Evolutionary conservation across 2,888 invertebrate species (phyloP), one percentile per base, ranked within the genome.

Genomic region (Drosophila anomelani): DNA sequence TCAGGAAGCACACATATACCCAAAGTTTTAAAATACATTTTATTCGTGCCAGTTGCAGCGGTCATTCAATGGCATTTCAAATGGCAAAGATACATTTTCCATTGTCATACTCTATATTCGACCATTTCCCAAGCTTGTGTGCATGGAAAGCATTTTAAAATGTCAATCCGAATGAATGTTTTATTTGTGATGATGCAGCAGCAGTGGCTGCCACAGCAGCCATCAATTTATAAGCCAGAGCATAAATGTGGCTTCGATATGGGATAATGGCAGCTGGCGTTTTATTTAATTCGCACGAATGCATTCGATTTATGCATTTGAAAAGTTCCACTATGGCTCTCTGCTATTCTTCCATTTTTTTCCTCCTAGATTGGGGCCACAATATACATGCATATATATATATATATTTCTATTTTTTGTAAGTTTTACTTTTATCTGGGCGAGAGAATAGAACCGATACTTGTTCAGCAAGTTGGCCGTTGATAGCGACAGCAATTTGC

Each of bases 141-240:
- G 75, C 63, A 85, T 71, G 74, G 76, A 85, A 79, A 77, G 77
- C 82, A 75, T 81, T 77, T 69, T 67, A 68, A 88, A 83, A 80
- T 88, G 88, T 85, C 86, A 75, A 83, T 85, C 80, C 67, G 34
- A 55, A 55, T 75, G 66, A 79, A 79, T 73, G 64, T 71, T 76
- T 76, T 68, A 72, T 75, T 49, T 73, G 49, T 34, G 62, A 72
- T 55, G 60, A 60, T 56, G 71, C 54, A 38, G 70, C 39, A 49
- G 54, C 61, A 38, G 39, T 29, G 15, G 29, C 54, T 17, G 39
- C 57, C 36, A 46, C 17, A 62, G 34, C 55, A 61, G 32, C 54
- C 55, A 61, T 73, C 73, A 72, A 72, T 71, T 68, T 69, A 58
- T 60, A 47, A 10, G 44, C 58, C 59, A 44, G 12, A 61, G 43